Conservation (phyloP, 1,140 invertebrate species). For the Drosophila ercepeae region DNA sequence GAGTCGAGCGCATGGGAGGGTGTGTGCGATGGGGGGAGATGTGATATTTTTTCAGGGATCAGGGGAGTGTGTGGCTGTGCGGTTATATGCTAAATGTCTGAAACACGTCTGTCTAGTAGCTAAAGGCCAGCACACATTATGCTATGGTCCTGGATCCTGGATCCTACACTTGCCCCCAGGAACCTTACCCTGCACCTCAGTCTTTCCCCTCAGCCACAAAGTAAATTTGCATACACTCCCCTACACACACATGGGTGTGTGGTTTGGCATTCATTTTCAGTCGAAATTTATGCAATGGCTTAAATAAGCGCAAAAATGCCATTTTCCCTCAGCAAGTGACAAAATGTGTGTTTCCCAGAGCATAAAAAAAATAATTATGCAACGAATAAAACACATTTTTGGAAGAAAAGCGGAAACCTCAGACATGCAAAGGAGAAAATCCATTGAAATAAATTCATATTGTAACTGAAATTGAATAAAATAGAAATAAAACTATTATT, state of each 20-base stretch:
- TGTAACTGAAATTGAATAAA: neutral
- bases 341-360: conserved; percentile 56
- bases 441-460: neutral
- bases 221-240: conserved; percentile 69
- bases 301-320: conserved; percentile 78
- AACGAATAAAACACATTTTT: conserved; percentile 23
- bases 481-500: neutral
- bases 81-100: conserved; percentile 65
- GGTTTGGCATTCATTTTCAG: conserved; percentile 71
- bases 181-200: conserved; percentile 13
- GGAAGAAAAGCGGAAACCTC: neutral
- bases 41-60: too few relatives aligned
- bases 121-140: conserved; percentile 56
- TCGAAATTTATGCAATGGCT: conserved; percentile 77
- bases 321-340: conserved; percentile 66
- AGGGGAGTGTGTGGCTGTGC: conserved; percentile 21
- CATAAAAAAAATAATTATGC: conserved; percentile 72
- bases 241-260: conserved; percentile 29
- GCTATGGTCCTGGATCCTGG: conserved; percentile 51
- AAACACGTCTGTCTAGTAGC: conserved; percentile 60
- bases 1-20: conserved; percentile 37
- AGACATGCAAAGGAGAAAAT: neutral
- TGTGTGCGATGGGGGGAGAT: neutral
- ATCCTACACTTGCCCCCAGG: conserved; percentile 67
- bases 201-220: conserved; percentile 13